These are phyloP conservation scores for Podotricha telesiphe DNA, from an alignment of 2,888 invertebrate genomes.

Conservation along the genomic window DNA sequence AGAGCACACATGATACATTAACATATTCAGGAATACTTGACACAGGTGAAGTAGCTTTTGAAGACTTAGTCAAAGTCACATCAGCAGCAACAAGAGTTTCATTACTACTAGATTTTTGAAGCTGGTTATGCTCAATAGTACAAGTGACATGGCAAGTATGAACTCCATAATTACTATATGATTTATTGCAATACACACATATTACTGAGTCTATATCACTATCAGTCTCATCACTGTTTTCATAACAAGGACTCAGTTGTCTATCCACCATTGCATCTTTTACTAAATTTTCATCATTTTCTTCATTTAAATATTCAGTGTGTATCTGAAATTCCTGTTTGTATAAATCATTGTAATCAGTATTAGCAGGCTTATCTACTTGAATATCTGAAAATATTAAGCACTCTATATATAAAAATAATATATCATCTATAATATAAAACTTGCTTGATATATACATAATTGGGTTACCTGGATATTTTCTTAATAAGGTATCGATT, in stretches of 20 bases:
- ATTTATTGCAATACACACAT: constrained; percentile 74
- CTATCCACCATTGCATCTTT: constrained; percentile 56
- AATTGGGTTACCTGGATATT: constrained; percentile 63
- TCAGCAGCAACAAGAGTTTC: constrained; percentile 76
- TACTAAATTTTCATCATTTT: constrained; percentile 68
- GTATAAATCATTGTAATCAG: constrained; percentile 69
- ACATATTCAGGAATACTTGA: constrained; percentile 51
- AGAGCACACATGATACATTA: constrained; percentile 72
- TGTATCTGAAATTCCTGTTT: constrained; percentile 74
- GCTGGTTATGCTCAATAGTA: constrained; percentile 70
- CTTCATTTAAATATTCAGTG: constrained; percentile 64
- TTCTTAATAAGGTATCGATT: constrained; percentile 64
- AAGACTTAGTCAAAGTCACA: constrained; percentile 33
- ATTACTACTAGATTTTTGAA: constrained; percentile 71
- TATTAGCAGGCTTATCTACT: constrained; percentile 59
- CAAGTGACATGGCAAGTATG: constrained; percentile 74
- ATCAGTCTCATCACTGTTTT: constrained; percentile 77
- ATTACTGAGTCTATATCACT: constrained; percentile 78
- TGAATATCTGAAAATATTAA: constrained; percentile 56
- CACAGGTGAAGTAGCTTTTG: constrained; percentile 45
- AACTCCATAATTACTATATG: constrained; percentile 66
- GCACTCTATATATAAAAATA: constrained; percentile 16
- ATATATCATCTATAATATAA: background rate
- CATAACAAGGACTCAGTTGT: constrained; percentile 51
- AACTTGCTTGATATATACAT: background rate